Conservation (phyloP, 2,888 invertebrate genomes). For the Dolichomitus sp. region DNA sequence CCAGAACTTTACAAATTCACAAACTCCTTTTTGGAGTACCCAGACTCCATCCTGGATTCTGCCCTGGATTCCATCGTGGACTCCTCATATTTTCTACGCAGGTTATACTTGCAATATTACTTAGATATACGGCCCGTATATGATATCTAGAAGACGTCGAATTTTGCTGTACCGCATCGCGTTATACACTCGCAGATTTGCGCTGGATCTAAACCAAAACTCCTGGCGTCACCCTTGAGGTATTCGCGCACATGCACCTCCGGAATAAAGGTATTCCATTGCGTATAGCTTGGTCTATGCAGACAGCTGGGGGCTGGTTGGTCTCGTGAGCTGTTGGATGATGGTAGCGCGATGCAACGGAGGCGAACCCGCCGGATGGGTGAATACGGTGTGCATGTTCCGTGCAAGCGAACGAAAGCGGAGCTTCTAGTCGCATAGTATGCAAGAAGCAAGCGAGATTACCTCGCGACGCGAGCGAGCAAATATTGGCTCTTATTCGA, state of each 20-base stretch:
- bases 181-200: not conserved
- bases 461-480: slow-evolving; percentile 77
- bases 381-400: slow-evolving; percentile 28
- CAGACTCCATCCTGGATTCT: no score
- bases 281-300: slow-evolving; percentile 11
- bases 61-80: no score
- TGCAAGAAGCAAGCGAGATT: slow-evolving; percentile 77
- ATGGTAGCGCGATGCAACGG: not conserved
- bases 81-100: not conserved
- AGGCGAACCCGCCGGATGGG: not conserved
- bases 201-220: not conserved
- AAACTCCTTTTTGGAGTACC: no score
- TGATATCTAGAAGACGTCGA: not conserved
- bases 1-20: no score
- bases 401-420: slow-evolving; percentile 40
- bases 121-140: not conserved
- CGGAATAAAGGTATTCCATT: slow-evolving; percentile 8
- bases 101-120: not conserved
- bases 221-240: not conserved
- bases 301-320: slow-evolving; percentile 14
- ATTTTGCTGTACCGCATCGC: not conserved
- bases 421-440: slow-evolving; percentile 53
- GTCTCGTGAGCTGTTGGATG: slow-evolving; percentile 9
- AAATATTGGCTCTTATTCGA: slow-evolving; percentile 82
- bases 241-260: not conserved